Conservation (phyloP, 2,888 invertebrate species). For the Trissonchulus sp. region DNA sequence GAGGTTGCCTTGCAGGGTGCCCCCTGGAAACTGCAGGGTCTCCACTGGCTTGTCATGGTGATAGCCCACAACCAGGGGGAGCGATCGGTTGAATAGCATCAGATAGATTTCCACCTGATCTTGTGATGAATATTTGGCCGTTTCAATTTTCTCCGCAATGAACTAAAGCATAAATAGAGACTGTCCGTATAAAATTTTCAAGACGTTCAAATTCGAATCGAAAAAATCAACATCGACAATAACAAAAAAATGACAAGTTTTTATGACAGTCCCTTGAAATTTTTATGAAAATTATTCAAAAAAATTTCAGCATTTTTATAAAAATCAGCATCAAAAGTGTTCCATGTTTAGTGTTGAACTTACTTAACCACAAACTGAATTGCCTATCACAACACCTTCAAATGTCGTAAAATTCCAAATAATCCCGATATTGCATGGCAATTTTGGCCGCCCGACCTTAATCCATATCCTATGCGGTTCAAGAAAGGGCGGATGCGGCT, state of each 20-base stretch:
- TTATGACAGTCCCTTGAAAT: too few species aligned
- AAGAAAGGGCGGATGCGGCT: slow-evolving; percentile 74
- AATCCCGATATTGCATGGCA: neutral
- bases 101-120: slow-evolving; percentile 94
- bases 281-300: too few species aligned
- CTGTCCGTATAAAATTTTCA: too few species aligned
- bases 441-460: slow-evolving; percentile 58
- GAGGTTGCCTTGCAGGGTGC: neutral
- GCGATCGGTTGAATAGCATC: slow-evolving; percentile 76
- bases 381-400: too few species aligned
- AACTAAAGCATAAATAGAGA: slow-evolving; percentile 58
- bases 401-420: neutral
- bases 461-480: slow-evolving; percentile 92
- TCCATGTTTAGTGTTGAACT: too few species aligned
- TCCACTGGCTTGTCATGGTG: slow-evolving; percentile 1
- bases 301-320: too few species aligned
- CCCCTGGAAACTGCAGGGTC: neutral
- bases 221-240: too few species aligned
- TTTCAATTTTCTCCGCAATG: slow-evolving; percentile 69
- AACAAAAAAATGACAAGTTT: too few species aligned
- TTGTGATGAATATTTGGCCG: slow-evolving; percentile 89
- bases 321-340: too few species aligned
- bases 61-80: slow-evolving; percentile 73
- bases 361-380: too few species aligned
- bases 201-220: too few species aligned